These are phyloP conservation scores for Phylloscopus trochiloides DNA, from an alignment of 2,113 vertebrate species.

Conservation along the genomic window DNA sequence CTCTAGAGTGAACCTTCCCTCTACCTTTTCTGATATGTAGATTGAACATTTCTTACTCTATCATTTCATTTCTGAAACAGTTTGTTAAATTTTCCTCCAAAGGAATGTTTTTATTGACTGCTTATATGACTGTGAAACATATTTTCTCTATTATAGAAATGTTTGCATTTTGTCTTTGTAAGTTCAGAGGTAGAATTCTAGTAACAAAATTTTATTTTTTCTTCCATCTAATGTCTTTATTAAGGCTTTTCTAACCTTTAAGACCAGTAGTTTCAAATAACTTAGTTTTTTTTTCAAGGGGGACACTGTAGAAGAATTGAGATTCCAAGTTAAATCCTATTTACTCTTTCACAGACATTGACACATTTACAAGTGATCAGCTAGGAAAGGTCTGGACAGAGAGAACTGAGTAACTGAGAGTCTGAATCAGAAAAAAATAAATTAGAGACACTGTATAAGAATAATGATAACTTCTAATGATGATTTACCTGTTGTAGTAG, in stretches of 20 bases:
- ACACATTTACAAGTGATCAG: background rate
- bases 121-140: background rate
- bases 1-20: background rate
- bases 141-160: conserved; percentile 14
- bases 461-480: background rate
- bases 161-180: conserved; percentile 24
- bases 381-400: background rate
- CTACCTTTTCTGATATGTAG: background rate
- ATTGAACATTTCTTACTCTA: background rate
- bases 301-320: background rate
- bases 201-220: background rate
- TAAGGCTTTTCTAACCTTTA: background rate
- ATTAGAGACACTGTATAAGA: background rate
- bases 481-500: background rate
- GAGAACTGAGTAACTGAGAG: background rate
- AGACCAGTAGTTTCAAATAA: background rate
- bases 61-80: background rate
- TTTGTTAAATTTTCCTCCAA: background rate
- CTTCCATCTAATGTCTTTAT: background rate
- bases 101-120: conserved; percentile 28
- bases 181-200: background rate
- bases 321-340: background rate
- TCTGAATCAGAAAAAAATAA: background rate
- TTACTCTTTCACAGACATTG: background rate
- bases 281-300: background rate